Conservation (phyloP, 2,888 invertebrate species). For the Macrophya annulata region DNA sequence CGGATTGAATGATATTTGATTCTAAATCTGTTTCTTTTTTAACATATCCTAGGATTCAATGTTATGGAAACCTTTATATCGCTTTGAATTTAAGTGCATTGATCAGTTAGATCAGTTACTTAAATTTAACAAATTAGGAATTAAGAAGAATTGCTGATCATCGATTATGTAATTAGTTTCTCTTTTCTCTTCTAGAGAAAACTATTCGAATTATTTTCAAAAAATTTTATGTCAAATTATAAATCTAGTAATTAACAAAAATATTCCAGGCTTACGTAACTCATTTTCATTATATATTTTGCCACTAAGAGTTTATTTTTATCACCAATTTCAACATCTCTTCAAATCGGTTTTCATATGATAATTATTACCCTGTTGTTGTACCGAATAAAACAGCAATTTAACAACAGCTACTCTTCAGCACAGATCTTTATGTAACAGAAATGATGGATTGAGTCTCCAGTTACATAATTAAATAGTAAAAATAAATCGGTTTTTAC, state of each 20-base stretch:
- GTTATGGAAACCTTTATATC: background rate
- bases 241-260: background rate
- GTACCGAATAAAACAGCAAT: background rate
- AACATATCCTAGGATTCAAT: background rate
- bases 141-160: background rate
- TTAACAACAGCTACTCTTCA: background rate
- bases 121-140: background rate
- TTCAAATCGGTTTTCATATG: background rate
- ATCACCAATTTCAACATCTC: background rate
- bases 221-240: background rate
- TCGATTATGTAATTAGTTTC: background rate
- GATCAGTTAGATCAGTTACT: background rate
- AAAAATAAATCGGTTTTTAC: background rate
- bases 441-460: background rate
- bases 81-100: background rate
- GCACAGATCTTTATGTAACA: background rate
- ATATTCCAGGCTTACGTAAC: background rate
- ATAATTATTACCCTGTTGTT: conserved; percentile 11
- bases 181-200: background rate
- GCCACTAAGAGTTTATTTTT: background rate
- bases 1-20: background rate
- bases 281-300: background rate
- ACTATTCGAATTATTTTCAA: background rate
- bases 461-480: background rate
- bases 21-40: background rate